These are phyloP conservation scores for Nebria brevicollis DNA, from an alignment of 2,888 invertebrate genomes.

Conservation along the genomic window DNA sequence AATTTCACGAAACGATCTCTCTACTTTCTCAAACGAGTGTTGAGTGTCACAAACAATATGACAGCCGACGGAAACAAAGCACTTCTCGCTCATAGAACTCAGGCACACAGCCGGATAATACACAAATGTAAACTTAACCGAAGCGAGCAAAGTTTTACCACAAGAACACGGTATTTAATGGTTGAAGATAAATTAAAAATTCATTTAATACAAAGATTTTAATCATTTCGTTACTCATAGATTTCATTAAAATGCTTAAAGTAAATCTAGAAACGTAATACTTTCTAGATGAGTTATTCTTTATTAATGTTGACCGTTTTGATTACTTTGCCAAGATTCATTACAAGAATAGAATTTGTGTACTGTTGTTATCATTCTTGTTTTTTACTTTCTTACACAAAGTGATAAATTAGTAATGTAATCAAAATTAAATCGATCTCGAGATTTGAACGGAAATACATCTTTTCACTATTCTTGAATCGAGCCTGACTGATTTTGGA, in stretches of 20 bases:
- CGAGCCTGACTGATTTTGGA: no score
- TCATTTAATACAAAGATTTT: neutral
- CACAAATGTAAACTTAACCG: neutral
- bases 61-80: slow-evolving; percentile 45
- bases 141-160: neutral
- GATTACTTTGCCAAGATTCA: no score
- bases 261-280: no score
- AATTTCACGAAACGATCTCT: slow-evolving; percentile 44
- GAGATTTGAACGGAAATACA: no score
- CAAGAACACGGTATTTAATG: neutral
- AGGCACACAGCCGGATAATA: neutral
- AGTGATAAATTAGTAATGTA: no score
- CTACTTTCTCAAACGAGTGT: slow-evolving; percentile 41
- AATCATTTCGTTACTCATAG: neutral
- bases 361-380: no score
- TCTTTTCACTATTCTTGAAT: no score
- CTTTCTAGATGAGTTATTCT: no score
- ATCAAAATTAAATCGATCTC: no score
- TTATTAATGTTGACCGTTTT: no score
- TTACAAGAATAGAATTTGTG: no score
- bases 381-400: no score
- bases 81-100: slow-evolving; percentile 17
- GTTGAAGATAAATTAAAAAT: neutral
- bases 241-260: neutral
- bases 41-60: slow-evolving; percentile 47